Evolutionary conservation across 1,140 invertebrate genomes (phyloP).

Genomic region (Agraylea sexmaculata): DNA sequence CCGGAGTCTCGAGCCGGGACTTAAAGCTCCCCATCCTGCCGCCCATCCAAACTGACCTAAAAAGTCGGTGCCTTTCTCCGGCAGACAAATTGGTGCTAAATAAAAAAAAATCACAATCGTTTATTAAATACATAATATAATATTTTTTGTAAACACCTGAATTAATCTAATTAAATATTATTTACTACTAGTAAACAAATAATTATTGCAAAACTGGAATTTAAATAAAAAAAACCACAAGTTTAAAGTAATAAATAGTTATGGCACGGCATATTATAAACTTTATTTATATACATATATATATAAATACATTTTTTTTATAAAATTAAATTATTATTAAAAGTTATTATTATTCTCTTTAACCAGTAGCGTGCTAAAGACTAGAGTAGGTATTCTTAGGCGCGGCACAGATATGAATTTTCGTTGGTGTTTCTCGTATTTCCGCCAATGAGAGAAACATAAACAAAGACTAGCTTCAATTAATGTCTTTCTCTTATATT

Average conservation of each 20-base stretch:
- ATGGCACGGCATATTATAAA: background rate
- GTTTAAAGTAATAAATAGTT: background rate
- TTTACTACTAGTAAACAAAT: background rate
- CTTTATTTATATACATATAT: background rate
- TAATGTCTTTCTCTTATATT: too few species aligned
- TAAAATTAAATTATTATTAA: background rate
- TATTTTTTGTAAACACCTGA: too few species aligned
- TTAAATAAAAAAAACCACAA: slow-evolving; percentile 1
- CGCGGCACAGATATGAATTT: too few species aligned
- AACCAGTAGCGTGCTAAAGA: too few species aligned
- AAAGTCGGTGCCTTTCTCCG: slow-evolving; percentile 81
- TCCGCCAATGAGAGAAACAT: too few species aligned
- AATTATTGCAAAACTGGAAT: background rate
- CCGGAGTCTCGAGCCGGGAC: slow-evolving; percentile 68
- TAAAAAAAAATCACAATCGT: slow-evolving; percentile 5
- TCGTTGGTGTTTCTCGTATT: too few species aligned
- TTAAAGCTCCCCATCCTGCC: slow-evolving; percentile 89
- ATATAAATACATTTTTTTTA: background rate
- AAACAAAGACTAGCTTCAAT: too few species aligned
- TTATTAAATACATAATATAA: slow-evolving; percentile 5
- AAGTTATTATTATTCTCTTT: too few species aligned
- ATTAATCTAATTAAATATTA: too few species aligned
- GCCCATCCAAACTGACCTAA: slow-evolving; percentile 84
- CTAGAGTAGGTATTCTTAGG: too few species aligned
- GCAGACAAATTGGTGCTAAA: slow-evolving; percentile 78